Evolutionary conservation across 2,113 vertebrate species (phyloP).

Genomic region (Pelecanoides urinatrix): DNA sequence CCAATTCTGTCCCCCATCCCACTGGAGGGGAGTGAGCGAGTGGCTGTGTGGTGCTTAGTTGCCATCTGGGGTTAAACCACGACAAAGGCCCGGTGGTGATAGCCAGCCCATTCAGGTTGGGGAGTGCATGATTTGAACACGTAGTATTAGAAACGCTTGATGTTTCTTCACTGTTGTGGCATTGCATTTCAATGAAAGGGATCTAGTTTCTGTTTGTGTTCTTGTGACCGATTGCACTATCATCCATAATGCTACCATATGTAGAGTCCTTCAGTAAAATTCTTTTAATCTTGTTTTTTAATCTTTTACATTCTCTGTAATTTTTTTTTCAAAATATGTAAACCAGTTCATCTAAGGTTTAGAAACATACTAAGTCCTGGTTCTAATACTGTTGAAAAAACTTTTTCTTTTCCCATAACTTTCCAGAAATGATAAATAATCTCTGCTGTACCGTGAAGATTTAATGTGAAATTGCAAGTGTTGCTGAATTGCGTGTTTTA

Average conservation of each 20-base stretch:
- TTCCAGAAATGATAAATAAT: background rate
- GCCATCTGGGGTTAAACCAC: too few relatives aligned
- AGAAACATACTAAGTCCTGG: background rate
- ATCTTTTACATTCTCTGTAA: background rate
- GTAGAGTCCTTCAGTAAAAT: background rate
- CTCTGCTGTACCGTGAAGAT: background rate
- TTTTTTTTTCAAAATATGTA: background rate
- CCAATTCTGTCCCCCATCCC: too few relatives aligned
- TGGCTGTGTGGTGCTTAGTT: too few relatives aligned
- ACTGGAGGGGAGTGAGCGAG: too few relatives aligned
- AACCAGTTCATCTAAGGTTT: background rate
- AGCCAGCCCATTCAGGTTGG: fast-evolving
- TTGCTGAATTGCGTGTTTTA: background rate
- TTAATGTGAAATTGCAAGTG: background rate
- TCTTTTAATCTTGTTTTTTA: background rate
- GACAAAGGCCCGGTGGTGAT: background rate
- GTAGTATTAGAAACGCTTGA: background rate
- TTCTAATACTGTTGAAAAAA: background rate
- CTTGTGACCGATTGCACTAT: background rate
- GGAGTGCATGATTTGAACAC: background rate
- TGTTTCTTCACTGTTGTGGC: background rate
- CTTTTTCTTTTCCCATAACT: background rate
- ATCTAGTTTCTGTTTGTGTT: background rate
- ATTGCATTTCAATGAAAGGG: background rate
- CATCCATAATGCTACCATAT: background rate